Evolutionary conservation across 2,888 invertebrate species (phyloP).

Genomic region (Epinotia nisella): DNA sequence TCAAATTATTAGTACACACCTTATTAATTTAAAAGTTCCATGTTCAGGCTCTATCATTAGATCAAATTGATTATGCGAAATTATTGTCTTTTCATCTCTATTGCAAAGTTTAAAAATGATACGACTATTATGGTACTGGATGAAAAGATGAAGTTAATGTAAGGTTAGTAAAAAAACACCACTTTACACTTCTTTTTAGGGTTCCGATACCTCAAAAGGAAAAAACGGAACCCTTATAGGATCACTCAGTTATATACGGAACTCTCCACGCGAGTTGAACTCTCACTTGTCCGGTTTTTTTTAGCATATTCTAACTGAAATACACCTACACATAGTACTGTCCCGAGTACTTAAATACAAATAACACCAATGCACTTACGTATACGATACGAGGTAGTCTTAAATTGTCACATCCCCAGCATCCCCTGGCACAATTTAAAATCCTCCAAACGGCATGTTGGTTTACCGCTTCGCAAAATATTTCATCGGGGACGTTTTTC

Average conservation of each 20-base stretch:
- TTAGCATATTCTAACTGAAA: neutral
- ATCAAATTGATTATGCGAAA: too few species aligned
- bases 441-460: constrained; percentile 10
- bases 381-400: neutral
- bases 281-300: too few species aligned
- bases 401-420: constrained; percentile 12
- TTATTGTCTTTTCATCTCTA: too few species aligned
- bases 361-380: neutral
- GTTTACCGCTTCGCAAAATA: constrained; percentile 39
- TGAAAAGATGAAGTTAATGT: neutral
- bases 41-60: too few species aligned
- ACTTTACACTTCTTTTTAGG: neutral
- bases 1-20: neutral
- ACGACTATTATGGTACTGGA: neutral
- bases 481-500: constrained; percentile 52
- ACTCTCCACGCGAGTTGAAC: too few species aligned
- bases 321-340: neutral
- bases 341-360: neutral
- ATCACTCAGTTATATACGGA: too few species aligned
- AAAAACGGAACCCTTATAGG: too few species aligned
- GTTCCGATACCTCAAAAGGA: too few species aligned
- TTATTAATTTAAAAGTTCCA: neutral
- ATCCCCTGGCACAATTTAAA: constrained; percentile 15
- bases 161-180: too few species aligned
- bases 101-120: neutral